Base-by-base conservation (phyloP, 2,113 vertebrate species). In the Anhinga rufa region DNA sequence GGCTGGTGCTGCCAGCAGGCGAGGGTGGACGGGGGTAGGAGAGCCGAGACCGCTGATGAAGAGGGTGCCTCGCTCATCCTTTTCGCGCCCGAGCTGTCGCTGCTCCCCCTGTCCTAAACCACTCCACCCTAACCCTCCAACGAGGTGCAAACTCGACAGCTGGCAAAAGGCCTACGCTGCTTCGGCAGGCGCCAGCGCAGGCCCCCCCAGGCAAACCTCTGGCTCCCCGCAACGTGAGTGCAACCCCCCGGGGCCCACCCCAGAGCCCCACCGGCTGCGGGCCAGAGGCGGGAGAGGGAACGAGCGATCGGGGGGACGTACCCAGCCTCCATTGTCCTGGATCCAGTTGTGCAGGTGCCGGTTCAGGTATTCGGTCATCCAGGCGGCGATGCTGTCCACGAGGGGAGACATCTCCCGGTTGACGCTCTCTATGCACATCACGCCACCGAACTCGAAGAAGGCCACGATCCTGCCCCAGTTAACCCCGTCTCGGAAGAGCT, bases 341-440 rank as follows among this genome's bases (percentile, higher is more conserved):
- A 99, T 99, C 99, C 99, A 99, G 98, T 97, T 98, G 98, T 98
- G 98, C 88, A 99, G 98, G 88, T 99, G 98, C 90, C 98, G 98
- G 95, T 99, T 99, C 97, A 99, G 99, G 98, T 99, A 99, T 95
- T 99, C 99, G 2, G 99, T 99, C 99, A 99, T 99, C 99, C 99
- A 99, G 94, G 98, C 89, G 13, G 98, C 99, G 55, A 99, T 99
- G 98, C 81, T 98, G 97, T 99, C 99, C 96, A 99, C 99, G 36
- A 99, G 99, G 48, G 98, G 92, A 14, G 97, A 98, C 99, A 99
- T 99, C 97, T 99, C 99, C 91, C 98, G 98, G 96, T 99, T 98
- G 96, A 98, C 98, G 92, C 99, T 99, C 97, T 99, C 99, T 96
- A 98, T 99, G 19, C 99, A 99, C 98, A 99, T 98, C 55, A 98